A percentile compares a stretch with the other conserved stretches of the same genome.
Conservation (phyloP, 2,888 invertebrate species). For the Ametastegia equiseti region DNA sequence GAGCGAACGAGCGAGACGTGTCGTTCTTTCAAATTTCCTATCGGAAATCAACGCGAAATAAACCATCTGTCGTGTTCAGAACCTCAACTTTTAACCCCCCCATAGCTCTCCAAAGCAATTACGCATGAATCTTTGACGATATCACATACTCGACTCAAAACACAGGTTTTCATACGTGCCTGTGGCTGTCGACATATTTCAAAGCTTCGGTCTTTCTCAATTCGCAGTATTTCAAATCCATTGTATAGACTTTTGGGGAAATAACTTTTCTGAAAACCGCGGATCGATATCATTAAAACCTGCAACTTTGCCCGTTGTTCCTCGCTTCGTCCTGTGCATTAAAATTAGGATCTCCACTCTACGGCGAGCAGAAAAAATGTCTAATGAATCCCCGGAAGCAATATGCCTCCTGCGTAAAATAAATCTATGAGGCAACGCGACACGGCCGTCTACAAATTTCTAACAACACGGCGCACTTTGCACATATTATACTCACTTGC, state of each 20-base stretch:
- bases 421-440: conserved; percentile 3
- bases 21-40: neutral
- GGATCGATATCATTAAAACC: too few species aligned
- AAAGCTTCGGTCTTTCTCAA: too few species aligned
- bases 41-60: neutral
- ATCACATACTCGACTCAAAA: too few species aligned
- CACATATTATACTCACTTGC: neutral
- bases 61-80: neutral
- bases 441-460: conserved; percentile 1
- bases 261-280: neutral
- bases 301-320: too few species aligned
- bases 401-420: conserved; percentile 1
- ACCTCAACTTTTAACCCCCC: neutral
- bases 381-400: neutral
- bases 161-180: too few species aligned
- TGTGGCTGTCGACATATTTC: too few species aligned
- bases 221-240: too few species aligned
- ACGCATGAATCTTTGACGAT: too few species aligned
- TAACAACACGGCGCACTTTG: neutral
- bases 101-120: neutral
- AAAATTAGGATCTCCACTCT: neutral
- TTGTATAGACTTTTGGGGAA: too few species aligned
- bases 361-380: neutral
- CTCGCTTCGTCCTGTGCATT: neutral
- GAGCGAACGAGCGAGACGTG: neutral